Evolutionary conservation across 2,888 invertebrate species (phyloP), one percentile per base, ranked within the genome.

Genomic region (Ferdinandea cuprea): DNA sequence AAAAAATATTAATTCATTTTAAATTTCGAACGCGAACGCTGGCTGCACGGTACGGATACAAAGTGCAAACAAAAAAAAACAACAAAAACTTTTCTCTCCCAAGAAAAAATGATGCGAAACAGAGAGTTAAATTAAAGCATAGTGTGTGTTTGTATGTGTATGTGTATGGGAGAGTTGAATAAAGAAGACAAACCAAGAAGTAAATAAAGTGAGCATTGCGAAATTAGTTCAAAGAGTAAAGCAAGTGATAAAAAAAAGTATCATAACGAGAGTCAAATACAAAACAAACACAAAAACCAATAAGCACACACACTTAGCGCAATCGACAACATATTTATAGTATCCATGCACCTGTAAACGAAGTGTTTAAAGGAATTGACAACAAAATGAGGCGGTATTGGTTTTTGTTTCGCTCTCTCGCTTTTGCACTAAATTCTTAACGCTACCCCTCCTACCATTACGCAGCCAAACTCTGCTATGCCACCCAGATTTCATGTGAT

Each of bases 161-260:
- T 37, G 37, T 46, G 32, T n/a, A 61, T 44, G 65, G 54, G 48
- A 42, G 44, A 63, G 78, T 63, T 11, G 9, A 44, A 11, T 35
- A 3, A 19, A 9, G 44, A 44, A 11, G 1, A 44, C 17, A 19
- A 17, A 48, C 4, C 46, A 83, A 72, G 66, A 59, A 68, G 83
- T 83, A 73, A 78, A 83, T 83, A 83, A 83, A 78, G 73, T 71
- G 77, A 81, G 48, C 78, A 83, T 78, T 83, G 78, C 78, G 83
- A 78, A 83, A 83, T 78, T 78, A 73, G 78, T 83, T 61, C 78
- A 83, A 83, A 83, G 78, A 78, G 78, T 63, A 73, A 63, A 78
- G 25, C 25, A 83, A 77, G 66, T 68, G 78, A 66, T 77, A 59
- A 72, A 78, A 72, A 83, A 71, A 56, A 59, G 52, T 54, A 54